Evolutionary conservation across 2,888 invertebrate genomes (phyloP).

Genomic region (Caenorhabditis sp.): DNA sequence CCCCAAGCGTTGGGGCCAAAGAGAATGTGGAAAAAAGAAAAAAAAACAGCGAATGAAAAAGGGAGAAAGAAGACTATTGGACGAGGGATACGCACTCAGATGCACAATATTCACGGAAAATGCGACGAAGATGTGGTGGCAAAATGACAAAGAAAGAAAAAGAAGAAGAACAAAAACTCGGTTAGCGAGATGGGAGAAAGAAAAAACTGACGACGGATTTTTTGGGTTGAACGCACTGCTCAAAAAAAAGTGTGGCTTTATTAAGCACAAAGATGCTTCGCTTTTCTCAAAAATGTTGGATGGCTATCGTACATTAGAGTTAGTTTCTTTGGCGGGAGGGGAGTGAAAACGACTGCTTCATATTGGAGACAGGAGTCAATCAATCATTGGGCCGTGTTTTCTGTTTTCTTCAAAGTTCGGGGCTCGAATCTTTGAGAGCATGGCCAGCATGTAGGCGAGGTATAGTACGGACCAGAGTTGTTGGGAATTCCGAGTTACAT

Average conservation of each 20-base stretch:
- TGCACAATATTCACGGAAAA: constrained; percentile 45
- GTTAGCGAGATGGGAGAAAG: constrained; percentile 54
- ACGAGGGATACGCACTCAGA: constrained; percentile 21
- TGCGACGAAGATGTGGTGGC: constrained; percentile 43
- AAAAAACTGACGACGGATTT: too few relatives aligned
- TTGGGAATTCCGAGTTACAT: too few relatives aligned
- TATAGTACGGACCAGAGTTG: too few relatives aligned
- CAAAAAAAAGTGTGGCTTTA: constrained; percentile 4
- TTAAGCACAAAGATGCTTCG: too few relatives aligned
- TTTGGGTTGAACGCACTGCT: constrained; percentile 37
- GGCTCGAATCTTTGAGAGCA: background rate
- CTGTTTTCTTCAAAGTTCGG: background rate
- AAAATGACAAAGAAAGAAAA: constrained; percentile 54
- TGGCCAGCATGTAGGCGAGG: too few relatives aligned
- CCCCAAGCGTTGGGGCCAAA: background rate
- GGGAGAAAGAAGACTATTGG: constrained; percentile 26
- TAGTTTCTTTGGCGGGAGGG: too few relatives aligned
- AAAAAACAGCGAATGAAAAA: constrained; percentile 36
- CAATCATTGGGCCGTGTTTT: constrained; percentile 30
- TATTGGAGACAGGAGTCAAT: constrained; percentile 19
- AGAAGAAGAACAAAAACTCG: constrained; percentile 56
- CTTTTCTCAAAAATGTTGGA: too few relatives aligned
- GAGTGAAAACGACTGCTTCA: constrained; percentile 6
- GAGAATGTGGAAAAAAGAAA: constrained; percentile 33
- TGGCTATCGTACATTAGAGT: too few relatives aligned